Evolutionary conservation across 2,888 invertebrate species (phyloP).

Genomic region (Quadriops clusia): DNA sequence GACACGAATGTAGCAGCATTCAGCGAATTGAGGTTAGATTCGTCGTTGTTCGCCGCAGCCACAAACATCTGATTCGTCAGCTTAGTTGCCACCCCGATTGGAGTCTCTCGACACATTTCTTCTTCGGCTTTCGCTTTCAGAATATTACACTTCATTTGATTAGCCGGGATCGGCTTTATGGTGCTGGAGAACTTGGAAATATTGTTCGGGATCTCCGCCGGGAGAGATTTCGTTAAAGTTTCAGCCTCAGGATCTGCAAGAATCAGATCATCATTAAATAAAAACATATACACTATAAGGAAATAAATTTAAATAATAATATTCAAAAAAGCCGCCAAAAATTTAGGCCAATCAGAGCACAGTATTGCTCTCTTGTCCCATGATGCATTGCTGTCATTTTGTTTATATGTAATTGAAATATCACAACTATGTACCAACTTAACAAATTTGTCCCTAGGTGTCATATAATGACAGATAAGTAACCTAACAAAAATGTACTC

Average conservation of each 20-base stretch:
- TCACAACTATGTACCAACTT: too few species aligned
- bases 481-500: too few species aligned
- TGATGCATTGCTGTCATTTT: too few species aligned
- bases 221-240: conserved; percentile 25
- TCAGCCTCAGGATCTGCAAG: conserved; percentile 25
- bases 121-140: conserved; percentile 70
- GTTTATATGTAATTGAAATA: too few species aligned
- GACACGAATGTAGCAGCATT: conserved; percentile 62
- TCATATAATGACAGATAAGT: too few species aligned
- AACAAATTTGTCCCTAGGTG: too few species aligned
- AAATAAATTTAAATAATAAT: conserved; percentile 5
- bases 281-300: neutral
- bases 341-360: too few species aligned
- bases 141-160: conserved; percentile 89
- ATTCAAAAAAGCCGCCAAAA: too few species aligned
- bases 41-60: conserved; percentile 34
- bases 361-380: too few species aligned
- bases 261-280: neutral
- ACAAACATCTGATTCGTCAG: conserved; percentile 49
- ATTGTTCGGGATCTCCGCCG: conserved; percentile 34
- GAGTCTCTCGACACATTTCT: conserved; percentile 33
- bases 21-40: conserved; percentile 35
- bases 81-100: conserved; percentile 33
- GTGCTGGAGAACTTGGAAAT: conserved; percentile 27
- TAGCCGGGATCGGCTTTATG: conserved; percentile 66